These are phyloP conservation scores for Anser brachyrhynchus DNA, from an alignment of 2,113 vertebrate genomes.

Conservation along the genomic window DNA sequence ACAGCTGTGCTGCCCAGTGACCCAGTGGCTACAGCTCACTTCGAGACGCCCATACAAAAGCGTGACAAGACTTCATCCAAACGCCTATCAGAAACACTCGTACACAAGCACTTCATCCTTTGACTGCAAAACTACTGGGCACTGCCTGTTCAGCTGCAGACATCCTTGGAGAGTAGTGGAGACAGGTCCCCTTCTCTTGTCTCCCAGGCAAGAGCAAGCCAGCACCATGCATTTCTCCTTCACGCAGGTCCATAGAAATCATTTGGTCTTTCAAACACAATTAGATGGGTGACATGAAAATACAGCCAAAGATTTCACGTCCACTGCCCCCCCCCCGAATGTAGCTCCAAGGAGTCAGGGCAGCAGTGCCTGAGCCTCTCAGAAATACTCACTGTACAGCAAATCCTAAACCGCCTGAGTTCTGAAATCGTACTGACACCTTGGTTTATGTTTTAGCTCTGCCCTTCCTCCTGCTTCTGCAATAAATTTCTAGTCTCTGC, in stretches of 20 bases:
- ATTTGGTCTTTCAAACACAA: not conserved
- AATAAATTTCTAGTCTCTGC: not conserved
- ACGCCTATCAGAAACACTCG: not conserved
- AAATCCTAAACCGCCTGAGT: not conserved
- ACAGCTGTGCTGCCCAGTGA: not conserved
- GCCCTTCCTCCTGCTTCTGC: not conserved
- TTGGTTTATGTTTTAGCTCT: not conserved
- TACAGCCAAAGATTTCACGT: not conserved
- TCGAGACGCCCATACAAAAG: fast-evolving
- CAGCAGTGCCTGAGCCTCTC: not conserved
- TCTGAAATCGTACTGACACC: not conserved
- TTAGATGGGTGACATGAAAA: not conserved
- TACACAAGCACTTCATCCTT: not conserved
- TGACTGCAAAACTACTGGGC: not conserved
- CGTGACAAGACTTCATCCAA: not conserved
- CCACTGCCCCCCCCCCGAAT: not conserved
- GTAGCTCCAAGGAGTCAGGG: not conserved
- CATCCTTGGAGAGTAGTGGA: not conserved
- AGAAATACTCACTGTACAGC: not conserved
- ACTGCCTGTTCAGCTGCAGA: not conserved
- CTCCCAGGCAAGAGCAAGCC: not conserved
- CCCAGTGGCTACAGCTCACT: not conserved
- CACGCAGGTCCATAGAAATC: not conserved
- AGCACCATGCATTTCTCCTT: fast-evolving
- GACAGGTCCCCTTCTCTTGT: not conserved